These are phyloP conservation scores for Drosophila oshimai DNA, from an alignment of 1,140 invertebrate species.

Conservation along the genomic window DNA sequence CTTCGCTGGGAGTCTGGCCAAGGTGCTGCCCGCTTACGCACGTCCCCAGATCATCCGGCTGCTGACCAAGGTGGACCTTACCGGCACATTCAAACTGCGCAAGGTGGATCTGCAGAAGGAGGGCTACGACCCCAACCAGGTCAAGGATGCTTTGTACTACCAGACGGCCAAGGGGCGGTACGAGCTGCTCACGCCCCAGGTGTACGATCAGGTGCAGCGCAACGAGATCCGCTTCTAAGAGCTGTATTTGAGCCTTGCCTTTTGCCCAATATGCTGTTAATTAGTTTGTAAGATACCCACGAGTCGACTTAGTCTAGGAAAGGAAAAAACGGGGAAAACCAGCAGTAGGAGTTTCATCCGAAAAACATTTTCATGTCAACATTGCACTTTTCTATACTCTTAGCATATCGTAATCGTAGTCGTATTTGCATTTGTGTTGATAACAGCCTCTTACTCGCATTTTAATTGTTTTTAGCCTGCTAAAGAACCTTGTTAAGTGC, in stretches of 20 bases:
- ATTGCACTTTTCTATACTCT: slow-evolving; percentile 27
- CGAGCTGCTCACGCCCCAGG: slow-evolving; percentile 84
- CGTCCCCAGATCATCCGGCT: slow-evolving; percentile 94
- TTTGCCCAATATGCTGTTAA: slow-evolving; percentile 71
- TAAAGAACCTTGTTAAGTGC: slow-evolving; percentile 53
- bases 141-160: slow-evolving; percentile 91
- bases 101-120: slow-evolving; percentile 95
- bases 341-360: neutral
- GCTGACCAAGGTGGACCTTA: slow-evolving; percentile 92
- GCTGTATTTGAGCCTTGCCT: slow-evolving; percentile 27
- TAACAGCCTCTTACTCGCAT: slow-evolving; percentile 25
- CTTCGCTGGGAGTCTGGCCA: slow-evolving; percentile 86
- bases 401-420: slow-evolving; percentile 14
- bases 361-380: slow-evolving; percentile 3
- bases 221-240: slow-evolving; percentile 65
- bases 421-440: slow-evolving; percentile 8
- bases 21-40: slow-evolving; percentile 92
- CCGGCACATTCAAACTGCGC: slow-evolving; percentile 97
- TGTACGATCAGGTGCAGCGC: slow-evolving; percentile 85
- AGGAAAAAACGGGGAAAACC: neutral
- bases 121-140: slow-evolving; percentile 91
- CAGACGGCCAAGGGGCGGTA: slow-evolving; percentile 83
- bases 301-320: slow-evolving; percentile 17
- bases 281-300: slow-evolving; percentile 63
- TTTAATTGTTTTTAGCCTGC: slow-evolving; percentile 35